Evolutionary conservation across 2,888 invertebrate genomes (phyloP).

Genomic region (Drosophila kokeensis): DNA sequence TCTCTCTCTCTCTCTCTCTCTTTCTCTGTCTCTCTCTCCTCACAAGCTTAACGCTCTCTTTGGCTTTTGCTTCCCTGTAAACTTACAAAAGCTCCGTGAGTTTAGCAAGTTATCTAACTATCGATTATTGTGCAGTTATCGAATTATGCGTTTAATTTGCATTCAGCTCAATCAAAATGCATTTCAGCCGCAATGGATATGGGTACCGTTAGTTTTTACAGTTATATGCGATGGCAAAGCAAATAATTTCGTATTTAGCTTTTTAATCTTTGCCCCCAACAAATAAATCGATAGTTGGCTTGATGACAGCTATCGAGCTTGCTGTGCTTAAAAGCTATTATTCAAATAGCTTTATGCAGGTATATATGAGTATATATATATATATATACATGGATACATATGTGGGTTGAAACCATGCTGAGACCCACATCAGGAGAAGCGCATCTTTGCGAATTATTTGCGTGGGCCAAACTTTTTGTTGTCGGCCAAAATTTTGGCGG

Average conservation of each 20-base stretch:
- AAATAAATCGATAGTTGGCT: slow-evolving; percentile 16
- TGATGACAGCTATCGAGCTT: background rate
- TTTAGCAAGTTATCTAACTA: background rate
- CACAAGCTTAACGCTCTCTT: background rate
- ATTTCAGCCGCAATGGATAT: background rate
- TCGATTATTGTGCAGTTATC: slow-evolving; percentile 16
- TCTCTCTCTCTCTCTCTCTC: background rate
- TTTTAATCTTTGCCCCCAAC: background rate
- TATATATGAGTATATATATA: background rate
- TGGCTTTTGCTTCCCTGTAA: background rate
- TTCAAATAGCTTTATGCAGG: background rate
- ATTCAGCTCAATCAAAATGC: background rate
- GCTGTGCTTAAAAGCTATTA: slow-evolving; percentile 20
- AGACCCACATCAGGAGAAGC: slow-evolving; percentile 8
- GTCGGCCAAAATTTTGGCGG: slow-evolving; percentile 48
- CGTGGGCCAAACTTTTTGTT: slow-evolving; percentile 44
- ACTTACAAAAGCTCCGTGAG: slow-evolving; percentile 25
- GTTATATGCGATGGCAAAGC: background rate
- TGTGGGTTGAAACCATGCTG: background rate
- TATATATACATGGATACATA: background rate
- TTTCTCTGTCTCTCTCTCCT: too few relatives aligned
- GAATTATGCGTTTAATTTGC: background rate
- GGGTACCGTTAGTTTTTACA: background rate
- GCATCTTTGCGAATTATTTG: slow-evolving; percentile 37
- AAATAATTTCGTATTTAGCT: background rate